These are phyloP conservation scores for Vespertilio murinus DNA, from an alignment of 2,797 vertebrate genomes.

Conservation along the genomic window DNA sequence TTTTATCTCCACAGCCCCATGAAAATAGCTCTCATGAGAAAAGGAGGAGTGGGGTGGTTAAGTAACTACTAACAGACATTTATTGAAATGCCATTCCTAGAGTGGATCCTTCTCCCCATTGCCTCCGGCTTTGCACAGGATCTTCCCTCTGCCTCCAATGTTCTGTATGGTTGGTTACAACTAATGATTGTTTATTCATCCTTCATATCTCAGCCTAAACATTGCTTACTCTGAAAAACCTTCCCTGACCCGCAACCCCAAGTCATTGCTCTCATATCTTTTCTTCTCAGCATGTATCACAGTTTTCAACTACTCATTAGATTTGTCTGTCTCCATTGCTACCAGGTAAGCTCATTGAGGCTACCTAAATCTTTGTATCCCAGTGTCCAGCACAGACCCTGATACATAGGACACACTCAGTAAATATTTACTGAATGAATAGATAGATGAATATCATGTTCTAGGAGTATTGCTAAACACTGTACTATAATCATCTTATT, in stretches of 20 bases:
- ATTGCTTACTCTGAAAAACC: background rate
- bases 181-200: background rate
- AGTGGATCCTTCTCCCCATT: background rate
- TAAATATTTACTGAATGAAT: background rate
- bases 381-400: background rate
- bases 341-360: background rate
- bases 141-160: background rate
- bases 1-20: background rate
- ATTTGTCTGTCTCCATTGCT: background rate
- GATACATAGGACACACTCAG: background rate
- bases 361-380: background rate
- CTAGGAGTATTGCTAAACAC: background rate
- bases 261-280: background rate
- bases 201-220: background rate
- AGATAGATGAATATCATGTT: background rate
- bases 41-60: background rate
- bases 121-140: background rate
- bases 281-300: background rate
- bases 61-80: background rate
- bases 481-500: background rate
- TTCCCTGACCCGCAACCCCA: background rate
- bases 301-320: background rate
- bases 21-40: background rate
- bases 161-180: background rate
- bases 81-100: background rate